Conservation (phyloP, 2,113 vertebrate species). For the Hippocampus zosterae region DNA sequence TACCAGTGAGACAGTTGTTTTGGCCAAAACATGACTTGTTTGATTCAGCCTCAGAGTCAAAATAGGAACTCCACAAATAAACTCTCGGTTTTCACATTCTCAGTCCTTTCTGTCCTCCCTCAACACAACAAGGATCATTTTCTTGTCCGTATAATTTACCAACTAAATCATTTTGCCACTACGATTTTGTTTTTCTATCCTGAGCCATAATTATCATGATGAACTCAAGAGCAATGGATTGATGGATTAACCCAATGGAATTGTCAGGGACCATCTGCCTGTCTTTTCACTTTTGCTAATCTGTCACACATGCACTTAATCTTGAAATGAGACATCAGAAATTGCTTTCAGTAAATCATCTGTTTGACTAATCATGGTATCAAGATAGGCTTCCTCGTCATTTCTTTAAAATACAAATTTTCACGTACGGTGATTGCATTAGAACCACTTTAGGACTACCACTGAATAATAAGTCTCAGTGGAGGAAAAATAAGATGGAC, state of each 20-base stretch:
- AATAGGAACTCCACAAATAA: constrained; percentile 11
- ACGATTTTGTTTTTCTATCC: constrained; percentile 15
- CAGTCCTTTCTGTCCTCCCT: constrained; percentile 12
- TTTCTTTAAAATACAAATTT: neutral
- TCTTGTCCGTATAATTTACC: neutral
- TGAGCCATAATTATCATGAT: constrained; percentile 20
- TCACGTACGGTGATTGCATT: neutral
- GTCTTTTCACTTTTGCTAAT: constrained; percentile 21
- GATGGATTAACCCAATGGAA: constrained; percentile 27
- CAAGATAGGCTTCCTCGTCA: neutral
- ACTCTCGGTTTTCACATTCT: constrained; percentile 10
- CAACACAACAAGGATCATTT: constrained; percentile 21
- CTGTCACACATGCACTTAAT: constrained; percentile 7
- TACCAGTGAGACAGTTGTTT: neutral
- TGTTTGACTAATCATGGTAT: neutral
- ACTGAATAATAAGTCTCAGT: neutral
- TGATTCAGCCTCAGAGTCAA: constrained; percentile 10
- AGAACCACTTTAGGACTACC: neutral
- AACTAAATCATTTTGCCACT: neutral
- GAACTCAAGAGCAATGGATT: constrained; percentile 16
- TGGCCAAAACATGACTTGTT: constrained; percentile 7
- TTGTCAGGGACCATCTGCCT: constrained; percentile 25
- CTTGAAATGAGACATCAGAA: constrained; percentile 7
- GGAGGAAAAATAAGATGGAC: neutral
- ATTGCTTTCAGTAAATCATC: neutral